Percentiles rank a stretch among this genome's conserved stretches.
These are phyloP conservation scores for Tragelaphus buxtoni DNA, from an alignment of 2,113 vertebrate genomes.

Conservation along the genomic window DNA sequence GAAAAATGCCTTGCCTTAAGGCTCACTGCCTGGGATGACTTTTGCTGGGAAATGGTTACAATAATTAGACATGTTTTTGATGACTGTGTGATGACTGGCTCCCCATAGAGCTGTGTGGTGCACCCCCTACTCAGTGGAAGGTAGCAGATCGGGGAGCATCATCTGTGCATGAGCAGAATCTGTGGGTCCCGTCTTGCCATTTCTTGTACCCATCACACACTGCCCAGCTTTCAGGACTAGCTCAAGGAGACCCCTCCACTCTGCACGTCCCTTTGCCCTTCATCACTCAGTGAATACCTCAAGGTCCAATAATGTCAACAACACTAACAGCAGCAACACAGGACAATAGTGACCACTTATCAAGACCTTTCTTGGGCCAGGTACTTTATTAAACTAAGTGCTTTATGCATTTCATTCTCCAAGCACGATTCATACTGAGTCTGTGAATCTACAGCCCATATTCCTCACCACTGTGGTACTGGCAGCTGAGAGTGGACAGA, in stretches of 20 bases:
- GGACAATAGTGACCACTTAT: neutral
- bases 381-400: neutral
- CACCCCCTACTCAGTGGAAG: too few species aligned
- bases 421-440: neutral
- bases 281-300: neutral
- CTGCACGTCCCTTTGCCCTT: neutral
- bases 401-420: neutral
- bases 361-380: neutral
- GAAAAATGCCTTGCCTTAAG: neutral
- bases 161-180: neutral
- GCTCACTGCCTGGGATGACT: neutral
- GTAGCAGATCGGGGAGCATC: neutral
- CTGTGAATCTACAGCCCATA: neutral
- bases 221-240: neutral
- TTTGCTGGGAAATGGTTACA: neutral
- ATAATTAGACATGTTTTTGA: neutral
- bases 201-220: neutral
- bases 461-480: accelerated
- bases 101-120: neutral
- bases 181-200: neutral
- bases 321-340: neutral
- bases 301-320: neutral
- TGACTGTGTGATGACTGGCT: accelerated
- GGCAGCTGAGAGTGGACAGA: neutral
- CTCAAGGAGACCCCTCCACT: neutral